Percentiles rank a stretch among this genome's conserved stretches.
Evolutionary conservation across 2,113 vertebrate genomes (phyloP).

Genomic region (Casuarius casuarius): DNA sequence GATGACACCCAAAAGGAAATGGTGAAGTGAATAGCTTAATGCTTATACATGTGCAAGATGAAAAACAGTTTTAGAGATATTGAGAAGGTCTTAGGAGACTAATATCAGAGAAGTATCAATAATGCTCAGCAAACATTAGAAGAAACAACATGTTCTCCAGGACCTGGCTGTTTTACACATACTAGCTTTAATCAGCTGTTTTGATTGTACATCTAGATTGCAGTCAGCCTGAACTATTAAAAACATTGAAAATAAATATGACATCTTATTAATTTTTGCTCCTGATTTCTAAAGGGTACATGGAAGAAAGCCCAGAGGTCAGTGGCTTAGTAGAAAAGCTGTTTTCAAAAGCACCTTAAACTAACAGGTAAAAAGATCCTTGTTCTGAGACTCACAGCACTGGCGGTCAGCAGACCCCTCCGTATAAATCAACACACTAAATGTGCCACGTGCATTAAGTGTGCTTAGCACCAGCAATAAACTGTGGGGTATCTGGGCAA

Average conservation of each 20-base stretch:
- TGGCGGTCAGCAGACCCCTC: not conserved
- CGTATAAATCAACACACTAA: not conserved
- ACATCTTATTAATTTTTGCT: not conserved
- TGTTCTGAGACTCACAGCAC: not conserved
- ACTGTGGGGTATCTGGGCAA: not conserved
- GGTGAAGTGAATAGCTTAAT: not conserved
- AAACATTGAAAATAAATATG: not conserved
- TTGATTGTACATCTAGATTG: not conserved
- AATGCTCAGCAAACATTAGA: not conserved
- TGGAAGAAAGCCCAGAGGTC: not conserved
- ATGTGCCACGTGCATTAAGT: not conserved
- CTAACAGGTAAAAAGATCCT: not conserved
- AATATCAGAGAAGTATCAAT: not conserved
- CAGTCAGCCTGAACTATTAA: not conserved
- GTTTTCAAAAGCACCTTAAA: not conserved
- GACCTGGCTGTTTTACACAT: not conserved
- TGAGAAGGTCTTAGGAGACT: not conserved
- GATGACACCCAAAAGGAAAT: not conserved
- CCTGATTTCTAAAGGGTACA: not conserved
- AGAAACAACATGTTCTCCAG: not conserved
- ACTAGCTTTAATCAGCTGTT: not conserved
- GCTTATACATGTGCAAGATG: not conserved
- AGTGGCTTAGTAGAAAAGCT: not conserved
- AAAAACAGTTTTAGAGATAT: not conserved
- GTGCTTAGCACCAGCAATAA: not conserved